A percentile compares a stretch with the other conserved stretches of the same genome.
Evolutionary conservation across 1,140 invertebrate genomes (phyloP).

Genomic region (Dendroctonus ponderosae): DNA sequence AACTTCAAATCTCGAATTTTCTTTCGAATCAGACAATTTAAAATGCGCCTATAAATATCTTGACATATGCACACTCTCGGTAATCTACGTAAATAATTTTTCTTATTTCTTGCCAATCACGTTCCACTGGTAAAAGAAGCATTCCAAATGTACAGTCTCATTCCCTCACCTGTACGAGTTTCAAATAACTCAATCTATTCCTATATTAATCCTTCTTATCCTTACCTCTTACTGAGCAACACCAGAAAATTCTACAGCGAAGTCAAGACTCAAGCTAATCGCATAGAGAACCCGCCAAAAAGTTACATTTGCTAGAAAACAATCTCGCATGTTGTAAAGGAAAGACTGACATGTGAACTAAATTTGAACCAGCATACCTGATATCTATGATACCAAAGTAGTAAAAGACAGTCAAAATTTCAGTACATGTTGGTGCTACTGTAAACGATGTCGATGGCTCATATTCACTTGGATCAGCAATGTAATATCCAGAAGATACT

Average conservation of each 20-base stretch:
- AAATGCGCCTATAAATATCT: slow-evolving; percentile 17
- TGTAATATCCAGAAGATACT: no score
- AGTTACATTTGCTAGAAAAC: slow-evolving; percentile 1
- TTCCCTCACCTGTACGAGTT: slow-evolving; percentile 9
- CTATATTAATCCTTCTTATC: slow-evolving; percentile 19
- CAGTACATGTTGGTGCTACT: no score
- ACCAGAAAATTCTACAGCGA: slow-evolving; percentile 17
- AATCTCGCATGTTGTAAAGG: slow-evolving; percentile 1
- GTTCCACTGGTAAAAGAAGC: slow-evolving; percentile 1
- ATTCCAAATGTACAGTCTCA: slow-evolving; percentile 13
- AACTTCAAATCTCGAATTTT: slow-evolving; percentile 15
- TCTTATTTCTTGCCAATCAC: slow-evolving; percentile 9
- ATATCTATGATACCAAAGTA: no score
- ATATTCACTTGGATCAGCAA: no score
- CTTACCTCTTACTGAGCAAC: slow-evolving; percentile 18
- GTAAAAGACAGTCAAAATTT: no score
- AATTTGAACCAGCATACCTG: no score
- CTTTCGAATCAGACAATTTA: slow-evolving; percentile 3
- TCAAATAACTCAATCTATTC: slow-evolving; percentile 9
- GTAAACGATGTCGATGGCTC: no score
- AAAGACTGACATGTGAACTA: no score
- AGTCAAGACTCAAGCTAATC: slow-evolving; percentile 11
- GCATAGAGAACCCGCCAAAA: background rate
- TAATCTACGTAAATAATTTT: slow-evolving; percentile 4
- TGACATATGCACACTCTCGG: slow-evolving; percentile 2